Evolutionary conservation across 2,888 invertebrate species (phyloP).

Genomic region (Diaprepes abbreviatus): DNA sequence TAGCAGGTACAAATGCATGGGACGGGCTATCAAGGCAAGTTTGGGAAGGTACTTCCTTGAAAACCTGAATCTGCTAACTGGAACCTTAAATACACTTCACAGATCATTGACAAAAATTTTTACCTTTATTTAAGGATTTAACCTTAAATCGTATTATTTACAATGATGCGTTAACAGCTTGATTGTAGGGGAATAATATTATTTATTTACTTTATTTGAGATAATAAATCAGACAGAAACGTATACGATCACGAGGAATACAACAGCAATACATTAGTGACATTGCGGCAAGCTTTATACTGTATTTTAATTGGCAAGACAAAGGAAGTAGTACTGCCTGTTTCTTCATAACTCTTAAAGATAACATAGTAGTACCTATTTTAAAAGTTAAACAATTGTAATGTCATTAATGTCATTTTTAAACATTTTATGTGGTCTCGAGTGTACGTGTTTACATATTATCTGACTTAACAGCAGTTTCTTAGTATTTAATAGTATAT

Average conservation of each 20-base stretch:
- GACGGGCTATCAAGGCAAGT: slow-evolving; percentile 16
- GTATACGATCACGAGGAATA: slow-evolving; percentile 3
- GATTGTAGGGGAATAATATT: not conserved
- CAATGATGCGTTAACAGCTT: not conserved
- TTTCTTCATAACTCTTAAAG: not conserved
- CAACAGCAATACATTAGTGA: not conserved
- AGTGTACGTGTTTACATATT: not conserved
- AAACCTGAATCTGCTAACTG: slow-evolving; percentile 1
- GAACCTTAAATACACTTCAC: not conserved
- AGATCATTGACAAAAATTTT: not conserved
- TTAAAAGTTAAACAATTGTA: not conserved
- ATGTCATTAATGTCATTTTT: not conserved
- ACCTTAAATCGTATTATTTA: not conserved
- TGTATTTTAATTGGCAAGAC: slow-evolving; percentile 4
- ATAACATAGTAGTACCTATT: not conserved
- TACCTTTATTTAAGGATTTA: not conserved
- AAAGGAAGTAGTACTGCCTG: not conserved
- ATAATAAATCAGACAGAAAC: not conserved
- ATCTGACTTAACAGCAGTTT: not conserved
- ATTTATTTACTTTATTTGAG: slow-evolving; percentile 10
- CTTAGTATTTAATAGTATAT: not conserved
- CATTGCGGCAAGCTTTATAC: slow-evolving; percentile 4
- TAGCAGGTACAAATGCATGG: slow-evolving; percentile 1
- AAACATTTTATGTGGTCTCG: not conserved
- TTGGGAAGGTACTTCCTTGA: slow-evolving; percentile 8